Evolutionary conservation across 2,888 invertebrate genomes (phyloP).

Genomic region (Parapristionchus giblindavisi): DNA sequence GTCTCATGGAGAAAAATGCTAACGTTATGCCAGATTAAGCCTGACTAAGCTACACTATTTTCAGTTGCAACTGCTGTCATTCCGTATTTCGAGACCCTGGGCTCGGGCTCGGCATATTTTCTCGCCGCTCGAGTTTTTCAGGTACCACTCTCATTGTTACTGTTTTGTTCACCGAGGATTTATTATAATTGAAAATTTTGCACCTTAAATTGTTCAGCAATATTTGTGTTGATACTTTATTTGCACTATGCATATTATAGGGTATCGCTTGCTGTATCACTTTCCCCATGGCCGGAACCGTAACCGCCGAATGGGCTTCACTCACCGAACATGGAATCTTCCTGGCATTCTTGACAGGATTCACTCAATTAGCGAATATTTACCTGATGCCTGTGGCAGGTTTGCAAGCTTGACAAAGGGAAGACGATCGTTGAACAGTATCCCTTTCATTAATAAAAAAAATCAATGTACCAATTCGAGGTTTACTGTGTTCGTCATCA

Average conservation of each 20-base stretch:
- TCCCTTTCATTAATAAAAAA: no score
- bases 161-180: no score
- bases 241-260: no score
- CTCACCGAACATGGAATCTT: constrained; percentile 47
- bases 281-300: constrained; percentile 45
- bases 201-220: no score
- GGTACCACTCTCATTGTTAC: not conserved
- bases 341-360: constrained; percentile 47
- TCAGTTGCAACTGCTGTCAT: constrained; percentile 44
- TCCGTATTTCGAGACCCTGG: constrained; percentile 41
- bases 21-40: no score
- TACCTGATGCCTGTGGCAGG: constrained; percentile 50
- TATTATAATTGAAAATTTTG: no score
- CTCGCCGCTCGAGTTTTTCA: constrained; percentile 45
- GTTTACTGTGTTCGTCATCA: constrained; percentile 45
- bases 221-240: no score
- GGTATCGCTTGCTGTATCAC: constrained; percentile 49
- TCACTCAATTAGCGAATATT: constrained; percentile 47
- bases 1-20: no score
- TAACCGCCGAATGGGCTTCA: constrained; percentile 47
- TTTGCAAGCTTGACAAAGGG: no score
- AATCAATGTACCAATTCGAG: no score
- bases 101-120: constrained; percentile 47
- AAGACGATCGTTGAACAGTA: no score
- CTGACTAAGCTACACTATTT: constrained; percentile 11